Conservation (phyloP, 2,797 vertebrate genomes). For the Enteromius trimaculatus region DNA sequence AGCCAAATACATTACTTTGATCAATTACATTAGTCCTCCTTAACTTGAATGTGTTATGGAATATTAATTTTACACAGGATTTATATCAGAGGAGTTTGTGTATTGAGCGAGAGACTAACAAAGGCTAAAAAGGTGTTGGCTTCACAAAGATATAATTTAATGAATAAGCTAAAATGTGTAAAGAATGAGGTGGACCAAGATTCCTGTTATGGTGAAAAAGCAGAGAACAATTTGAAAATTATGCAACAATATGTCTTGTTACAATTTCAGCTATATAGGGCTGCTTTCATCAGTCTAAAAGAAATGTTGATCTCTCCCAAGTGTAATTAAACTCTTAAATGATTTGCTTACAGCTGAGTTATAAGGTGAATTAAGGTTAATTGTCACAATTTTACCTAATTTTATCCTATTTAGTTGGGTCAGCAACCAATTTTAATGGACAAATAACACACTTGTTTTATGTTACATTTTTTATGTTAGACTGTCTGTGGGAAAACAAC, state of each 20-base stretch:
- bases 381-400: not conserved
- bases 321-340: not conserved
- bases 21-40: not conserved
- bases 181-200: slow-evolving; percentile 18
- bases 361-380: not conserved
- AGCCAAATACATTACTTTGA: not conserved
- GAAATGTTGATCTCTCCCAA: not conserved
- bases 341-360: not conserved
- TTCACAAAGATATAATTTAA: not conserved
- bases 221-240: not conserved
- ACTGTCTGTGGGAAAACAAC: too few species aligned
- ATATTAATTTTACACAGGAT: not conserved
- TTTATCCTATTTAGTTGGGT: not conserved
- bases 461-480: too few species aligned
- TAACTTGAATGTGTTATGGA: not conserved
- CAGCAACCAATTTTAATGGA: not conserved
- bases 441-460: not conserved
- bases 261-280: not conserved
- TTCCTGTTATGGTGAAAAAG: not conserved
- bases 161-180: not conserved
- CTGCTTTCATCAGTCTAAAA: not conserved
- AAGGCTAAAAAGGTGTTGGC: not conserved
- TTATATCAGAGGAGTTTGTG: not conserved
- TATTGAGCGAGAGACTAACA: not conserved
- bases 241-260: not conserved